Conservation (phyloP, 2,888 invertebrate species). For the Plusia festucae region DNA sequence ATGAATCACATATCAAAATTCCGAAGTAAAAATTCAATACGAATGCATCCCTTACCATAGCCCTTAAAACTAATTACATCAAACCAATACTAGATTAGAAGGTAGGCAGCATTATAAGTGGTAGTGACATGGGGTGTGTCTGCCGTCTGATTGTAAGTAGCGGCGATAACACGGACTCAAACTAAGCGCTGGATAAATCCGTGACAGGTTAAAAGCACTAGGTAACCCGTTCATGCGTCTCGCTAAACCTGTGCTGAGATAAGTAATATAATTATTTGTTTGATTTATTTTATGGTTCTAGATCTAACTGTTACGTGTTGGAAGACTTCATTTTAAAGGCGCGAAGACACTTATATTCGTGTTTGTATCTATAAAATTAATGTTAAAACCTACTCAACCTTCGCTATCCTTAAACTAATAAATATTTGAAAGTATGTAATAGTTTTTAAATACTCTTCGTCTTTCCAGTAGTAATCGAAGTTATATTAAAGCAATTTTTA, state of each 20-base stretch:
- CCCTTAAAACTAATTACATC: background rate
- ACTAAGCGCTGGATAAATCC: slow-evolving; percentile 39
- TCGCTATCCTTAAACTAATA: too few relatives aligned
- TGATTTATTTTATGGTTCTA: slow-evolving; percentile 15
- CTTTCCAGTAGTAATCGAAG: too few relatives aligned
- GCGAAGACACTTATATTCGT: too few relatives aligned
- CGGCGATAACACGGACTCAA: slow-evolving; percentile 37
- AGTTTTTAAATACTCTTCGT: too few relatives aligned
- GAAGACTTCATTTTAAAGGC: background rate
- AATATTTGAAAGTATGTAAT: too few relatives aligned
- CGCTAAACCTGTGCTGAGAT: slow-evolving; percentile 31
- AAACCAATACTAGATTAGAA: background rate
- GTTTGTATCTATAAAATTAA: too few relatives aligned
- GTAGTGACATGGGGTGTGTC: slow-evolving; percentile 40
- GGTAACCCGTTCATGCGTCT: slow-evolving; percentile 44
- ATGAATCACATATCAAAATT: too few relatives aligned
- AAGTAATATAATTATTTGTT: slow-evolving; percentile 34
- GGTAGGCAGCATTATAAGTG: slow-evolving; percentile 18
- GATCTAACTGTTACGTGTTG: background rate
- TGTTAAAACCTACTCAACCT: too few relatives aligned
- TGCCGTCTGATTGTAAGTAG: slow-evolving; percentile 24
- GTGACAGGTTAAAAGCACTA: slow-evolving; percentile 51
- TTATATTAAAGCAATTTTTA: too few relatives aligned
- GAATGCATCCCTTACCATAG: too few relatives aligned
- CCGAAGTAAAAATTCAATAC: too few relatives aligned